Percentiles rank a stretch among this genome's conserved stretches.
phyloP scores from a whole-genome alignment of 2,888 invertebrate genomes.

The Hirtodrosophila duncani region DNA sequence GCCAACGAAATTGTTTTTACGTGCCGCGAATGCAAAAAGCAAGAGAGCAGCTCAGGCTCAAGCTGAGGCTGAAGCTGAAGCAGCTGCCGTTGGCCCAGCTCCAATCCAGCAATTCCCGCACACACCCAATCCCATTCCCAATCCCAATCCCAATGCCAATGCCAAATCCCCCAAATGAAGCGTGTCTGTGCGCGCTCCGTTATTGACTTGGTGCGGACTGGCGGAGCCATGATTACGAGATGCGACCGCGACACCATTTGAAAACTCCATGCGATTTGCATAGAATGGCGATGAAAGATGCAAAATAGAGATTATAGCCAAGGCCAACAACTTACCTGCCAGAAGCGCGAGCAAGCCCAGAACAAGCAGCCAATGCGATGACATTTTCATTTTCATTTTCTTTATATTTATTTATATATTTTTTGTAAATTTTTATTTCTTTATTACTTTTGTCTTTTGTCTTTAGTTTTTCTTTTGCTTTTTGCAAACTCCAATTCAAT shows the following conservation, averaged over 20 bases:
- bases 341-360: conserved; percentile 32
- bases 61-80: not conserved
- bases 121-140: not conserved
- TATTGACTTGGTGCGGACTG: conserved; percentile 15
- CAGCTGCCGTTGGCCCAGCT: not conserved
- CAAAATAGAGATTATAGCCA: no score
- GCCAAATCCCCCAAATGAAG: conserved; percentile 16
- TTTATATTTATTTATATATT: not conserved
- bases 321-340: conserved; percentile 53
- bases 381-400: conserved; percentile 31
- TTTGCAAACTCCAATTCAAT: no score
- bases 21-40: conserved; percentile 41
- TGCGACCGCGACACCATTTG: no score
- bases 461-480: no score
- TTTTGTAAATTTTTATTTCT: not conserved
- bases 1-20: conserved; percentile 53
- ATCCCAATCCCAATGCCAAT: not conserved
- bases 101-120: not conserved
- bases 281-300: not conserved
- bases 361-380: conserved; percentile 37
- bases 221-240: no score
- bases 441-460: no score
- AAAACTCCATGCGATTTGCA: not conserved
- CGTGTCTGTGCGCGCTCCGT: conserved; percentile 13
- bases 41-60: not conserved